Evolutionary conservation across 2,888 invertebrate species (phyloP).

Genomic region (Conchocele bisecta): DNA sequence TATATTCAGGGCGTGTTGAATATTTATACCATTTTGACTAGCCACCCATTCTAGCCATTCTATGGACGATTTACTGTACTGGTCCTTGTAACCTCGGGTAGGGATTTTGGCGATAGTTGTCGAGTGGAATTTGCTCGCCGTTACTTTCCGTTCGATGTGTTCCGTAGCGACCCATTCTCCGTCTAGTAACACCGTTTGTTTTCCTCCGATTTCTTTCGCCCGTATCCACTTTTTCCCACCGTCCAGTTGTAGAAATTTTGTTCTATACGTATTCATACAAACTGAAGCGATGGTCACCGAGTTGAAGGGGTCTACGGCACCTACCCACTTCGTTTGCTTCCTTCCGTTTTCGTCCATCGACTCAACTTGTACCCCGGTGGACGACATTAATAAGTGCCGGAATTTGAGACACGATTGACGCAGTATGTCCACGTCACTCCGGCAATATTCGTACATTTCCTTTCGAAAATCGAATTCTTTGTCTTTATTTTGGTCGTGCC

Average conservation of each 20-base stretch:
- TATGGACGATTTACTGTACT: constrained; percentile 10
- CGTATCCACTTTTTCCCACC: no score
- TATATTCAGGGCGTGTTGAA: constrained; percentile 5
- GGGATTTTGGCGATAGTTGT: constrained; percentile 1
- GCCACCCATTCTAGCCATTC: constrained; percentile 13
- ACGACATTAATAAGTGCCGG: constrained; percentile 11
- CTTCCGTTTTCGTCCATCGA: no score
- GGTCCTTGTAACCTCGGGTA: neutral
- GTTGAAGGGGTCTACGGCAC: no score
- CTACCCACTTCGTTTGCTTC: no score
- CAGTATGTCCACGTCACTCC: constrained; percentile 31
- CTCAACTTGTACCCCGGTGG: constrained; percentile 9
- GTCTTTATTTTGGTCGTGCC: constrained; percentile 8
- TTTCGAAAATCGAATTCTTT: constrained; percentile 28
- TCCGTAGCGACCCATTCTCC: no score
- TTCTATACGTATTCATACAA: no score
- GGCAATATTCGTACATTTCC: constrained; percentile 36
- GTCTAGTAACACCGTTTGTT: no score
- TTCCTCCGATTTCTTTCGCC: no score
- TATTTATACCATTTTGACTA: neutral
- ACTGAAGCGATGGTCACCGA: no score
- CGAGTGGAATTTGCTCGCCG: constrained; percentile 8
- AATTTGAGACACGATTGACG: constrained; percentile 42
- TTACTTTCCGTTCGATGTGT: no score
- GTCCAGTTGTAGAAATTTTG: no score